Conservation (phyloP, 2,888 invertebrate species). For the Exocentrus adspersus region DNA sequence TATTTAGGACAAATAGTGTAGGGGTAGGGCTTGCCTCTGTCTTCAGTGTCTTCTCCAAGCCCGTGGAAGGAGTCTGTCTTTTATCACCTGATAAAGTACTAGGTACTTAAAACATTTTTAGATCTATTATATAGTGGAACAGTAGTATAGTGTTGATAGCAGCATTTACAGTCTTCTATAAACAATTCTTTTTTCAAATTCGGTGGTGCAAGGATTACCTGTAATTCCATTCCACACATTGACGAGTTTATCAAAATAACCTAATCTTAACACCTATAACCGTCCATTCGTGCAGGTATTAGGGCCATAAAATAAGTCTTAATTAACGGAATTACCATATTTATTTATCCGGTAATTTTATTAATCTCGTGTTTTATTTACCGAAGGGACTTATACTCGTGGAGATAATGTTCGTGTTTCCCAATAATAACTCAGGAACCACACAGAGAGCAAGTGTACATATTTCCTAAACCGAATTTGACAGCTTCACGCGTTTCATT, state of each 20-base stretch:
- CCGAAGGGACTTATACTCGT: conserved; percentile 8
- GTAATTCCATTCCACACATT: too few relatives aligned
- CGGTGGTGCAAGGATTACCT: too few relatives aligned
- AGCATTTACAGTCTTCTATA: too few relatives aligned
- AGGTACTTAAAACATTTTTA: not conserved
- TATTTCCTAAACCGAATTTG: conserved; percentile 37
- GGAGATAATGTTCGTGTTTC: conserved; percentile 32
- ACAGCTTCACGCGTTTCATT: conserved; percentile 37
- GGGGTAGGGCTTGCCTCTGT: too few relatives aligned
- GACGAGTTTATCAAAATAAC: too few relatives aligned
- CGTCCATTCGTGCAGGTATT: not conserved
- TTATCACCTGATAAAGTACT: not conserved
- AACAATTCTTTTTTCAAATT: too few relatives aligned
- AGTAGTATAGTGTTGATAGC: too few relatives aligned
- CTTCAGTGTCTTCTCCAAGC: too few relatives aligned
- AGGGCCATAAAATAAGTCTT: conserved; percentile 8
- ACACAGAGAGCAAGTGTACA: conserved; percentile 25
- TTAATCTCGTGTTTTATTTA: conserved; percentile 29
- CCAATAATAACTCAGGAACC: conserved; percentile 35
- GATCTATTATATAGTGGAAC: not conserved
- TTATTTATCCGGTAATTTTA: conserved; percentile 22
- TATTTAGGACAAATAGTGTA: too few relatives aligned
- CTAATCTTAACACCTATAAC: not conserved
- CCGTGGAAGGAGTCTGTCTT: too few relatives aligned
- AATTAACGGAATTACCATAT: conserved; percentile 15